Evolutionary conservation across 2,113 vertebrate species (phyloP), one percentile per base, ranked within the genome.

Genomic region (Lanius ludovicianus): DNA sequence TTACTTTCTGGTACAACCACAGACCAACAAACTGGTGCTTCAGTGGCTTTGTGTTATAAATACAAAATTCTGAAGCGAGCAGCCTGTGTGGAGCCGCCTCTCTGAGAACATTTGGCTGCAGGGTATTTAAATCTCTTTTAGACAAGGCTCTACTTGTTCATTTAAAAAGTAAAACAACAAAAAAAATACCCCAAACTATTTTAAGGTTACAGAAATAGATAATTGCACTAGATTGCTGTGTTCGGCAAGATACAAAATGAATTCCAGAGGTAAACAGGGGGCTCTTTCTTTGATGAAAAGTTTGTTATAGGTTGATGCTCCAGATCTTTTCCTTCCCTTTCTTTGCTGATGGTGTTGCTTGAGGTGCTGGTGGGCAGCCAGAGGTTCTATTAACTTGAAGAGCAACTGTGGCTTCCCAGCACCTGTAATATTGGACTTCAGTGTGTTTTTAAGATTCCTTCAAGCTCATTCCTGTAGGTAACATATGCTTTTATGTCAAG

Each of bases 21-120:
- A 46, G 9, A 42, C 46, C 37, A 42, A 37, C 75, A 77, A 70
- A 44, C 52, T 56, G 52, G 56, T 86, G 52, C 60, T 90, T 83
- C 67, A 67, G 47, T 77, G 65, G 55, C 63, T 90, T 44, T 86
- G 1, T 50, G 23, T 80, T 86, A 80, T 4, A 89, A 85, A 89
- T 80, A 65, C 47, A 56, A 12, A 80, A 41, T 49, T 88, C 56
- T 83, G 25, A 88, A 87, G 41, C 1, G 0, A 77, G 73, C 83
- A 7, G 25, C 41, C 70, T 87, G n/a, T 19, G 46, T 50, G 67
- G 68, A 93, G 76, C 83, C 4, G 1, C 8, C 21, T 7, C 80
- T 90, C 59, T 6, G 5, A 62, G 71, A 87, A 71, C 91, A 90
- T 90, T 84, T 90, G 93, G 46, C 94, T 95, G 71, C 75, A 63